Base-by-base conservation (phyloP, 2,888 invertebrate species). In the Zaprionus bogoriensis region DNA sequence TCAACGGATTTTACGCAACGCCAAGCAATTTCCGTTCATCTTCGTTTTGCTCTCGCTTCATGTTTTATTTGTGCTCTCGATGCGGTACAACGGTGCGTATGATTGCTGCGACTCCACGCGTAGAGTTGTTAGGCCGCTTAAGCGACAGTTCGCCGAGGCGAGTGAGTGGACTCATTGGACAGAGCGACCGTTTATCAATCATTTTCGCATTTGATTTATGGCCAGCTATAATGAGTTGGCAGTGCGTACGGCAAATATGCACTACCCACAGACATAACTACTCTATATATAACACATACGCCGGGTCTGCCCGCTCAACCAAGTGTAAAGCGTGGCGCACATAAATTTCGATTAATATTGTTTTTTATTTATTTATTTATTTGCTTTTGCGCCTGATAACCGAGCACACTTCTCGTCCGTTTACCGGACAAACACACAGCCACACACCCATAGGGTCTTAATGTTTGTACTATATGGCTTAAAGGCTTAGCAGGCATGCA, bases 1-100 rank as follows among this genome's bases (percentile, higher is more conserved):
- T 86, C 84, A 86, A 78, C 73, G 72, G 70, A 83, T 87, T 80
- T 76, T 64, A 83, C 76, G 84, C 83, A 61, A 65, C 67, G 62
- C 22, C 67, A 61, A 60, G 48, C 86, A 88, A 85, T 74, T 75
- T 77, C 64, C 68, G 62, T 44, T 44, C 58, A 60, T 48, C 46
- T 59, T 55, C 27, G 48, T 57, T 38, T 39, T 32, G n/a, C 28
- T 52, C 19, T 20, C 17, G 6, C 9, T 61, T 17, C 53, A 9
- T 45, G 10, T 50, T 19, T 23, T 48, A 27, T 41, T 46, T 45
- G 12, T 36, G 4, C 2, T 23, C 30, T 23, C 25, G 17, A 10
- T 23, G 22, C 30, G 12, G 46, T 44, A 59, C 62, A 55, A 83
- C 74, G 51, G 64, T 58, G 67, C 86, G 84, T 71, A 71, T 80